phyloP scores from a whole-genome alignment of 2,797 vertebrate genomes.

The Mormyrops attenuatus region DNA sequence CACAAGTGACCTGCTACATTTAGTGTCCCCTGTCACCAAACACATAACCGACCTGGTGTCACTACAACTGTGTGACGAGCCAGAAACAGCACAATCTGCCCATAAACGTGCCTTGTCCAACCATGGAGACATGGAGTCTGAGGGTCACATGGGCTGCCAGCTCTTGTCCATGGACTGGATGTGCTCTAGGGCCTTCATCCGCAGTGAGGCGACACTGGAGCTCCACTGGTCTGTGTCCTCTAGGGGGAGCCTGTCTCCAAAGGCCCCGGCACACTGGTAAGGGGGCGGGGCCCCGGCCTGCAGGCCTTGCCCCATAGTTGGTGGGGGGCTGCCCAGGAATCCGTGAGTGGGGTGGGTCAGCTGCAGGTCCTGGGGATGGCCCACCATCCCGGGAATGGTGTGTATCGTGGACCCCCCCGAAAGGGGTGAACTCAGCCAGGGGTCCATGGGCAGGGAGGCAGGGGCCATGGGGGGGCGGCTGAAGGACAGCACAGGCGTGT shows the following conservation, averaged over 20 bases:
- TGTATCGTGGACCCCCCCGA: slow-evolving; percentile 74
- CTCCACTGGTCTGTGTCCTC: slow-evolving; percentile 79
- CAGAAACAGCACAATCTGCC: not conserved
- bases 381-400: slow-evolving; percentile 78
- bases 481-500: slow-evolving; percentile 78
- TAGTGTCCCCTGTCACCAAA: not conserved
- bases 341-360: slow-evolving; percentile 66
- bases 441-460: slow-evolving; percentile 75
- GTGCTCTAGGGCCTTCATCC: slow-evolving; percentile 92
- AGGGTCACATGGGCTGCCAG: slow-evolving; percentile 82
- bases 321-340: slow-evolving; percentile 68
- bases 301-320: slow-evolving; percentile 73
- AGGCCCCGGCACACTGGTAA: slow-evolving; percentile 74
- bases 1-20: not conserved
- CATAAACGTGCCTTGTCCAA: not conserved
- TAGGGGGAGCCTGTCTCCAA: slow-evolving; percentile 79
- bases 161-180: slow-evolving; percentile 89
- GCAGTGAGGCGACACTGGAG: slow-evolving; percentile 80
- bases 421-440: slow-evolving; percentile 83
- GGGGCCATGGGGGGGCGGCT: slow-evolving; percentile 69
- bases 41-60: not conserved
- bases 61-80: not conserved
- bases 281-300: slow-evolving; percentile 73
- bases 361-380: slow-evolving; percentile 75
- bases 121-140: not conserved